Base-by-base conservation (phyloP, 2,888 invertebrate genomes). In the Agriotes lineatus region DNA sequence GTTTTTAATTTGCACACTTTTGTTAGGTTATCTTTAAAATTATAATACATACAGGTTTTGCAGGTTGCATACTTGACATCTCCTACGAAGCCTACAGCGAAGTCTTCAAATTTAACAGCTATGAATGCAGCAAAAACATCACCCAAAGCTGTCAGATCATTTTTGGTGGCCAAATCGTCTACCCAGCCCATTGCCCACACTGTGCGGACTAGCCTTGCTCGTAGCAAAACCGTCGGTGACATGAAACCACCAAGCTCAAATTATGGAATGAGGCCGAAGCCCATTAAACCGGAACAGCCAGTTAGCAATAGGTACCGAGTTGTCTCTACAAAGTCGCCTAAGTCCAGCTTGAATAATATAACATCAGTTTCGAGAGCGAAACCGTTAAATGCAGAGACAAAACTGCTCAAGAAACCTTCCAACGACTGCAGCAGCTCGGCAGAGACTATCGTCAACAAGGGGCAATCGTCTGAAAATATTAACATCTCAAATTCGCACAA, bases 211-310 rank as follows among this genome's bases (percentile, higher is more conserved):
- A 70, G 71, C 60, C 75, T 83, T 50, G 71, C 80, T 14, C 74
- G 83, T 59, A 84, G 83, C 62, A 83, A 83, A 77, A 83, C 84
- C 33, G 80, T 84, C 2, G 81, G 82, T n/a, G 84, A 84, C 67
- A 83, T 84, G 72, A 83, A 83, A 67, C 67, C 71, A n/a, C 42
- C 63, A n/a, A 70, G 19, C 52, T 42, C 60, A n/a, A 56, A 22
- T 57, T 68, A 50, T 22, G 19, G 14, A 10, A 19, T 12, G 12
- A 58, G 61, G 33, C n/a, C 25, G 9, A 69, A 69, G 42, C n/a
- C 20, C 0, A 6, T 25, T 25, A 44, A 58, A 54, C 1, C 18
- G 48, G 64, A 70, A 69, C 18, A 18, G 42, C 16, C 42, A 14
- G 30, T 58, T 19, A 20, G 70, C 58, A 25, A 25, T 25, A 25